Conservation (phyloP, 2,113 vertebrate species). For the Coptodon bakossiorum region DNA sequence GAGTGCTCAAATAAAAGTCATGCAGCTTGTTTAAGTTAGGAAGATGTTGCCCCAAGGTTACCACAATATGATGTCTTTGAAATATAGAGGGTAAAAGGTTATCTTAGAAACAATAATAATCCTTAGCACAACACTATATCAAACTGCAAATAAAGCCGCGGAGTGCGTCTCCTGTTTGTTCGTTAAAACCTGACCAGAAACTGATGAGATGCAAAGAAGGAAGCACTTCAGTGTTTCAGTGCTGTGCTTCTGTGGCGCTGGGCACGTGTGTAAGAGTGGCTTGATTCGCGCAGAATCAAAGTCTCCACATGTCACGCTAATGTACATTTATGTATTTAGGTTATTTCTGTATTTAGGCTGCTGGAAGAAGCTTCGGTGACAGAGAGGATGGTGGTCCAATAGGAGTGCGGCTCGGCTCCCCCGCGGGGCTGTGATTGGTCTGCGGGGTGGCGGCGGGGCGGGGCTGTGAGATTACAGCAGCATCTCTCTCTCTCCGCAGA, state of each 20-base stretch:
- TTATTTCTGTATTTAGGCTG: slow-evolving; percentile 52
- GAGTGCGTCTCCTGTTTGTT: not conserved
- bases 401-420: not conserved
- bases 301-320: slow-evolving; percentile 18
- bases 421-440: not conserved
- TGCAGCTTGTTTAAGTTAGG: not conserved
- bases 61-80: not conserved
- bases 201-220: not conserved
- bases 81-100: not conserved
- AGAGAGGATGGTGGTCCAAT: not conserved
- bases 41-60: not conserved
- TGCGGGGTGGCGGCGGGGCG: not conserved
- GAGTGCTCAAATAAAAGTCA: not conserved
- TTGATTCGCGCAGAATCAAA: slow-evolving; percentile 19
- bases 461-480: slow-evolving; percentile 32
- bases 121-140: not conserved
- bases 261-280: not conserved
- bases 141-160: not conserved
- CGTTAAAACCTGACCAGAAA: not conserved
- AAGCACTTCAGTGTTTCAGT: not conserved
- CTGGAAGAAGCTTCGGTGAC: not conserved
- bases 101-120: not conserved
- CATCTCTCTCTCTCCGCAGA: slow-evolving; percentile 26
- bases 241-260: not conserved
- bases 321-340: slow-evolving; percentile 43